A percentile compares a stretch with the other conserved stretches of the same genome.
Evolutionary conservation across 2,113 vertebrate genomes (phyloP).

Genomic region (Alethe diademata): DNA sequence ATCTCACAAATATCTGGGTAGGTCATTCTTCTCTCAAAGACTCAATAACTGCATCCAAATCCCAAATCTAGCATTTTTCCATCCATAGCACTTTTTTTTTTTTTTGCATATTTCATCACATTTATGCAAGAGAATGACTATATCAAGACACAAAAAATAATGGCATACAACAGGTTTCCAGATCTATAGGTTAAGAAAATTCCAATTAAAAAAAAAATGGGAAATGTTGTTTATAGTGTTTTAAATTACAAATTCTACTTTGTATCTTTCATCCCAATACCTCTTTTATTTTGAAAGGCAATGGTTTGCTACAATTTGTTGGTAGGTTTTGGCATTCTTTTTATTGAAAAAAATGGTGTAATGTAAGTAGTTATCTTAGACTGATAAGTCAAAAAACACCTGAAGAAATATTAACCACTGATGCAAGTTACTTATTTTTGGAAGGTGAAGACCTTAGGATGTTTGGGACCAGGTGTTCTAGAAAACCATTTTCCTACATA

Average conservation of each 20-base stretch:
- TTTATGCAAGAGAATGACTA: background rate
- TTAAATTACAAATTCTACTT: background rate
- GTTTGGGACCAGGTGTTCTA: background rate
- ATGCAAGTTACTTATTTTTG: background rate
- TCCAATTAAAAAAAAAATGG: background rate
- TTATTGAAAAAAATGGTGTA: background rate
- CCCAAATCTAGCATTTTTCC: background rate
- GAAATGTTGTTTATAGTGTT: background rate
- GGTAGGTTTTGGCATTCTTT: background rate
- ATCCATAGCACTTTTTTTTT: accelerated
- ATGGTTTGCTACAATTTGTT: background rate
- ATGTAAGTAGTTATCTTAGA: background rate
- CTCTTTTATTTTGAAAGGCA: background rate
- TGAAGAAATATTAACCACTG: background rate
- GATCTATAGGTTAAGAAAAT: background rate
- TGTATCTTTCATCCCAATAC: background rate
- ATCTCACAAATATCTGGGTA: background rate
- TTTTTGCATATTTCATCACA: background rate
- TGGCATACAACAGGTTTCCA: background rate
- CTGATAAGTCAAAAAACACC: background rate
- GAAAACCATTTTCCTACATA: background rate
- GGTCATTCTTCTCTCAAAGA: background rate
- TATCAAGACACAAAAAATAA: background rate
- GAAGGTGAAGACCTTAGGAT: background rate
- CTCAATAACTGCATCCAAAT: background rate